Percentiles rank a stretch among this genome's conserved stretches.
These are phyloP conservation scores for Ectemnius lituratus DNA, from an alignment of 2,888 invertebrate genomes.

Conservation along the genomic window DNA sequence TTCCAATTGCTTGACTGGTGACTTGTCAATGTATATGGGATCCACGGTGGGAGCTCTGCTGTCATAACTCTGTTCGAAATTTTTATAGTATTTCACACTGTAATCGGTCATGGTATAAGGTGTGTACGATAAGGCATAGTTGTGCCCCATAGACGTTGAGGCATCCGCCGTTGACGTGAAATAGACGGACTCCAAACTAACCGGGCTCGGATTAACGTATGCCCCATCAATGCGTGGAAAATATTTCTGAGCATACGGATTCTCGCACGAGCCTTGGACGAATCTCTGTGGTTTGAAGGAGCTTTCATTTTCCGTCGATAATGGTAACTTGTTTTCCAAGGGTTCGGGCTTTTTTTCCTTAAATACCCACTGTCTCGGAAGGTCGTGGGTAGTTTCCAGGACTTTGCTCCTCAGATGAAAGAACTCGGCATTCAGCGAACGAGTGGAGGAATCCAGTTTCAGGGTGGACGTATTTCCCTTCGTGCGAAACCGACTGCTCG, in stretches of 20 bases:
- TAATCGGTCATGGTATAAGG: constrained; percentile 22
- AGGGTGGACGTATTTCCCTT: constrained; percentile 40
- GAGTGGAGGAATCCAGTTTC: constrained; percentile 48
- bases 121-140: constrained; percentile 26
- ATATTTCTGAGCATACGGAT: constrained; percentile 46
- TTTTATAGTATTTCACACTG: constrained; percentile 15
- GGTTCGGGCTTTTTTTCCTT: constrained; percentile 52
- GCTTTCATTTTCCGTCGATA: constrained; percentile 32
- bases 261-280: constrained; percentile 33
- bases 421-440: constrained; percentile 69
- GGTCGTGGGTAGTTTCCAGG: constrained; percentile 56
- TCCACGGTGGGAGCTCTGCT: constrained; percentile 39
- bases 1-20: constrained; percentile 53
- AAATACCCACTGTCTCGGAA: constrained; percentile 45
- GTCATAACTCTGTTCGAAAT: constrained; percentile 28
- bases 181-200: constrained; percentile 28
- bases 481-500: constrained; percentile 51
- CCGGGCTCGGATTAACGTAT: constrained; percentile 43
- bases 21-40: constrained; percentile 58
- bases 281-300: constrained; percentile 35
- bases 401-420: constrained; percentile 66
- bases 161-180: constrained; percentile 29
- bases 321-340: constrained; percentile 24
- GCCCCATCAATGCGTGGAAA: constrained; percentile 36
- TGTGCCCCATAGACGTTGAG: constrained; percentile 30